Conservation (phyloP, 1,140 invertebrate species). For the Linepithema humile region DNA sequence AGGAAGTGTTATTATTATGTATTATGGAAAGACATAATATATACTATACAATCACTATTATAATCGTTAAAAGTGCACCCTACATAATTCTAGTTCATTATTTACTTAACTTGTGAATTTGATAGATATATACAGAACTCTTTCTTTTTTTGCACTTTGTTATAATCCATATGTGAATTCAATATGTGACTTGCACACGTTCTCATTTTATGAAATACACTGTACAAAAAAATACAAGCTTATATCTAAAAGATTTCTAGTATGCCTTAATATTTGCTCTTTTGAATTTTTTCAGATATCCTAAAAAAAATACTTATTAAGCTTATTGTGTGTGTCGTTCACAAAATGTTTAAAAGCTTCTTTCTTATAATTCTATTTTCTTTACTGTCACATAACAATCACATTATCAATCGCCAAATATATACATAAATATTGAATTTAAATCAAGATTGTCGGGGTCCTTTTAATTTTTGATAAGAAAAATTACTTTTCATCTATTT, state of each 20-base stretch:
- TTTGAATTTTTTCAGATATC: neutral
- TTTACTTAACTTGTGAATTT: neutral
- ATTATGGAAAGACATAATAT: neutral
- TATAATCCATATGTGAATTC: neutral
- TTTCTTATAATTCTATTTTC: neutral
- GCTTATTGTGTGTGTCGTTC: neutral
- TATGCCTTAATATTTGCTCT: slow-evolving; percentile 14
- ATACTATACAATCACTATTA: neutral
- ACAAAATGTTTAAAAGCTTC: neutral
- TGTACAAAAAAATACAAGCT: slow-evolving; percentile 47
- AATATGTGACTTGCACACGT: slow-evolving; percentile 23
- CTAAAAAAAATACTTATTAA: neutral
- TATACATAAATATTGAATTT: neutral
- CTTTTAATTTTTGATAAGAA: neutral
- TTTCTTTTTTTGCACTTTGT: neutral
- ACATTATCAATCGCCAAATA: neutral
- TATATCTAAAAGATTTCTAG: slow-evolving; percentile 16
- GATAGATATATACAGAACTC: slow-evolving; percentile 6
- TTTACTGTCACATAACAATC: neutral
- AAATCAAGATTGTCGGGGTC: neutral
- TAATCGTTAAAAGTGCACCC: neutral
- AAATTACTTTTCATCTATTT: neutral
- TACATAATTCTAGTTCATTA: slow-evolving; percentile 1
- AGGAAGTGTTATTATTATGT: neutral
- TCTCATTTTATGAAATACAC: slow-evolving; percentile 23